Evolutionary conservation across 2,888 invertebrate genomes (phyloP).

Genomic region (Ochropacha duplaris): DNA sequence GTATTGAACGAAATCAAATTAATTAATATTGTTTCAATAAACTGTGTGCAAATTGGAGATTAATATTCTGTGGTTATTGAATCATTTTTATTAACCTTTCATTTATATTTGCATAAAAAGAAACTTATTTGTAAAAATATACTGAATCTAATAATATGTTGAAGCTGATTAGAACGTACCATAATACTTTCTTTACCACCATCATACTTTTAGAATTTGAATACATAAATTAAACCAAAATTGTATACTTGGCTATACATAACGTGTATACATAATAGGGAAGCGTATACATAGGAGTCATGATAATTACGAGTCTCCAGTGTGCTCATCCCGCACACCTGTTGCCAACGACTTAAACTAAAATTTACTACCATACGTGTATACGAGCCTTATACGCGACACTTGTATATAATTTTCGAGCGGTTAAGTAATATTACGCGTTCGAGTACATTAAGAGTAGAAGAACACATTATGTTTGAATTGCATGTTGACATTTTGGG

Average conservation of each 20-base stretch:
- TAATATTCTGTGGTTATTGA: slow-evolving; percentile 67
- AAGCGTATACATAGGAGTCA: slow-evolving; percentile 52
- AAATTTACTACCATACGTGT: slow-evolving; percentile 78
- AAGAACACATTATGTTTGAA: slow-evolving; percentile 39
- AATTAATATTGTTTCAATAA: slow-evolving; percentile 72
- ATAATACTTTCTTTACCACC: too few relatives aligned
- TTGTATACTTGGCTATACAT: slow-evolving; percentile 10
- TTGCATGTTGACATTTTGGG: slow-evolving; percentile 19
- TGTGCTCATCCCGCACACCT: slow-evolving; percentile 73
- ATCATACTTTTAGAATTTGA: neutral
- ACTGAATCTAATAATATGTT: too few relatives aligned
- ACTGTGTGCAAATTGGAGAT: slow-evolving; percentile 57
- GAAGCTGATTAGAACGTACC: too few relatives aligned
- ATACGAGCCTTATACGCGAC: slow-evolving; percentile 59
- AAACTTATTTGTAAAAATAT: slow-evolving; percentile 8
- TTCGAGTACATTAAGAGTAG: slow-evolving; percentile 40
- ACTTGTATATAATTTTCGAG: slow-evolving; percentile 73
- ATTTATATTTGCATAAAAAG: slow-evolving; percentile 17
- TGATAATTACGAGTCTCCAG: slow-evolving; percentile 71
- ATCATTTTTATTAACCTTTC: slow-evolving; percentile 54
- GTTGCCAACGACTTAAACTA: slow-evolving; percentile 77
- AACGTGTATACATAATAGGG: slow-evolving; percentile 16
- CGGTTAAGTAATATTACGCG: slow-evolving; percentile 66
- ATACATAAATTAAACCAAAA: slow-evolving; percentile 3
- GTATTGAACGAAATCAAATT: slow-evolving; percentile 53